Percentiles rank a stretch among this genome's conserved stretches.
Evolutionary conservation across 2,888 invertebrate species (phyloP).

Genomic region (Biston stratarius): DNA sequence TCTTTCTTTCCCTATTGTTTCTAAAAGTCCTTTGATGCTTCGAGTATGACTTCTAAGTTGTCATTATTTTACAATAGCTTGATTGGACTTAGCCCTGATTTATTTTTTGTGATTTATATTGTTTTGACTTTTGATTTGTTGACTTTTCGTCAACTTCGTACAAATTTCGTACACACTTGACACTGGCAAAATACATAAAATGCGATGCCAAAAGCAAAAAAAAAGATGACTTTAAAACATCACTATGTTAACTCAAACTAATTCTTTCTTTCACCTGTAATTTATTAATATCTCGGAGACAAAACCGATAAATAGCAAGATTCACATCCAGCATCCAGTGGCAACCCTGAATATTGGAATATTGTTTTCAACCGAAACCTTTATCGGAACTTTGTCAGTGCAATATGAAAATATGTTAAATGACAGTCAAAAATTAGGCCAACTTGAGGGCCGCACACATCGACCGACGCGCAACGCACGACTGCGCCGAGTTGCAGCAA

Average conservation of each 20-base stretch:
- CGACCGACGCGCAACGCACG: conserved; percentile 48
- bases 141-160: too few relatives aligned
- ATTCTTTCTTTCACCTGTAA: not conserved
- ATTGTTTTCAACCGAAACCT: not conserved
- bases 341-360: not conserved
- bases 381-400: conserved; percentile 1
- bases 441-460: conserved; percentile 48
- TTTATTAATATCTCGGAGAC: not conserved
- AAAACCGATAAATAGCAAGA: not conserved
- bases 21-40: too few relatives aligned
- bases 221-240: too few relatives aligned
- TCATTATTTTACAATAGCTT: too few relatives aligned
- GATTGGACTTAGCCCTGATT: too few relatives aligned
- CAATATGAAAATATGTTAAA: not conserved
- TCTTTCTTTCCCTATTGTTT: too few relatives aligned
- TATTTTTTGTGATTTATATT: too few relatives aligned
- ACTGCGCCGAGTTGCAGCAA: conserved; percentile 52
- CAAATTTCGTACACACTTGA: too few relatives aligned
- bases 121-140: too few relatives aligned
- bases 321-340: not conserved
- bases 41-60: too few relatives aligned
- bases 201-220: too few relatives aligned
- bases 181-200: too few relatives aligned
- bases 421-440: conserved; percentile 23
- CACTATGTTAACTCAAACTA: not conserved